Percentiles rank a stretch among this genome's conserved stretches.
Evolutionary conservation across 2,797 vertebrate genomes (phyloP).

Genomic region (Cottoperca gobio): DNA sequence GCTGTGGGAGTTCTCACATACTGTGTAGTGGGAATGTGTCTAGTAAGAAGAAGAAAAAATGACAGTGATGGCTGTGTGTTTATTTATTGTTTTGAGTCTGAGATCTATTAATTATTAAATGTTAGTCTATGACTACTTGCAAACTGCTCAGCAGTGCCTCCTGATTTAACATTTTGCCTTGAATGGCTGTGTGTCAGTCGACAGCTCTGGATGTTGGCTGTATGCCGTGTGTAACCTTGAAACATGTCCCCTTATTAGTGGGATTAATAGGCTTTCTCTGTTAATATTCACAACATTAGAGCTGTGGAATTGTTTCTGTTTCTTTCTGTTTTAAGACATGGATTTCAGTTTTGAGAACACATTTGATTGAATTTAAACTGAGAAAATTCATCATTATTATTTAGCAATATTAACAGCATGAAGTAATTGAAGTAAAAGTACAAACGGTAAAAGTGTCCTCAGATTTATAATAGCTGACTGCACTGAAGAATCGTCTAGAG

Average conservation of each 20-base stretch:
- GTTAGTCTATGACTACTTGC: constrained; percentile 63
- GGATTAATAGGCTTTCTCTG: constrained; percentile 63
- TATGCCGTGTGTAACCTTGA: constrained; percentile 71
- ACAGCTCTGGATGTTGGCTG: constrained; percentile 61
- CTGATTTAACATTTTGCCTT: constrained; percentile 73
- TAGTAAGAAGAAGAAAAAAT: constrained; percentile 34
- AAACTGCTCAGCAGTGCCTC: constrained; percentile 68
- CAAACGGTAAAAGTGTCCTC: constrained; percentile 9
- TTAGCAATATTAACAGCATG: constrained; percentile 15
- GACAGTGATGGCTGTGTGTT: constrained; percentile 64
- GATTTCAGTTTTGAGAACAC: constrained; percentile 22
- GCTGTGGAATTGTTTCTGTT: constrained; percentile 27
- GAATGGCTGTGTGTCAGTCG: constrained; percentile 63
- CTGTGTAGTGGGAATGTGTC: constrained; percentile 77
- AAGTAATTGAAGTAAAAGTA: constrained; percentile 15
- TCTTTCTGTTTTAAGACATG: constrained; percentile 41
- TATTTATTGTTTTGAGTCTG: constrained; percentile 59
- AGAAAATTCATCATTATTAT: constrained; percentile 17
- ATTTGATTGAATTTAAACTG: constrained; percentile 35
- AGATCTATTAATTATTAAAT: constrained; percentile 85
- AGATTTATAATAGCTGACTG: constrained; percentile 1
- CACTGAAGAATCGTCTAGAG: not conserved
- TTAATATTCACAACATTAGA: constrained; percentile 46
- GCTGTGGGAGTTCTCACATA: constrained; percentile 83
- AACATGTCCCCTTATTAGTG: constrained; percentile 62